phyloP scores from a whole-genome alignment of 2,888 invertebrate species.

The Carpatolechia fugitivella region DNA sequence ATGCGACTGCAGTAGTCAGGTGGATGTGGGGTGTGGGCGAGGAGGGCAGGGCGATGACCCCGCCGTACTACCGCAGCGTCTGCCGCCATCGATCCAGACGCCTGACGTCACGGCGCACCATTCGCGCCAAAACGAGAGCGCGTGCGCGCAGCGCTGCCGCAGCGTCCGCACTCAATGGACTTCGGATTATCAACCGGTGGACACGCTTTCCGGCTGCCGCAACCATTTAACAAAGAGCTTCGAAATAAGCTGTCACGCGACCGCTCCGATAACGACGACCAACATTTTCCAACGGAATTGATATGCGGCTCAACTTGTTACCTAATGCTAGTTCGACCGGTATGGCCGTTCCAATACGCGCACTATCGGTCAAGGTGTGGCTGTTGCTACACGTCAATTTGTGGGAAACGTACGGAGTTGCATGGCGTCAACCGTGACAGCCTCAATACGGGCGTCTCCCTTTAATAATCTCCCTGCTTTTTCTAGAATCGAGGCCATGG shows the following conservation, averaged over 20 bases:
- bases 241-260: constrained; percentile 60
- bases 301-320: constrained; percentile 25
- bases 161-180: constrained; percentile 74
- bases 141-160: constrained; percentile 70
- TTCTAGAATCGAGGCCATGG: constrained; percentile 72
- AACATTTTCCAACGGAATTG: constrained; percentile 39
- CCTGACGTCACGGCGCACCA: constrained; percentile 76
- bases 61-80: constrained; percentile 79
- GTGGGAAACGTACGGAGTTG: constrained; percentile 79
- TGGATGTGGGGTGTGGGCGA: constrained; percentile 53
- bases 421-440: constrained; percentile 68
- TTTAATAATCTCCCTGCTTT: constrained; percentile 71
- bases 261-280: constrained; percentile 44
- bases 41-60: constrained; percentile 71
- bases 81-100: constrained; percentile 79
- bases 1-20: constrained; percentile 75
- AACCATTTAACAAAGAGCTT: constrained; percentile 52
- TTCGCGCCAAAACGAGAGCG: constrained; percentile 79
- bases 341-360: constrained; percentile 22
- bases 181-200: constrained; percentile 64
- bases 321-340: constrained; percentile 34
- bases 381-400: constrained; percentile 32
- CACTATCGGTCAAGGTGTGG: constrained; percentile 33
- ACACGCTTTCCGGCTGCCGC: constrained; percentile 61
- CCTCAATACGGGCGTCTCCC: constrained; percentile 77